These are phyloP conservation scores for Apaloderma vittatum DNA, from an alignment of 2,113 vertebrate genomes.

Conservation along the genomic window DNA sequence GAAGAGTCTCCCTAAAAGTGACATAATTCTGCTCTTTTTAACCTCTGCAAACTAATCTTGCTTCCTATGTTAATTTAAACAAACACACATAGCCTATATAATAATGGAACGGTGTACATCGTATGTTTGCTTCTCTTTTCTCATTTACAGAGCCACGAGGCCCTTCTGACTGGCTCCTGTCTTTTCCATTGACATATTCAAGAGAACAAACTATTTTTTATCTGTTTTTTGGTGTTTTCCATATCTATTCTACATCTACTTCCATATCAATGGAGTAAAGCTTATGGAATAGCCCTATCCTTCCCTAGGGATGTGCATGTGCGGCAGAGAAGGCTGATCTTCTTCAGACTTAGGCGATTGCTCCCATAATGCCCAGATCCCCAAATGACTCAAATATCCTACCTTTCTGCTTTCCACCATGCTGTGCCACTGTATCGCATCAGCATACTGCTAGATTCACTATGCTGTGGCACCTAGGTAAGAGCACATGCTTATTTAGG, in stretches of 20 bases:
- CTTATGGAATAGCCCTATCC: background rate
- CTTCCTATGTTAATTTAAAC: background rate
- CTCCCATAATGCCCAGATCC: background rate
- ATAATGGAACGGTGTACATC: background rate
- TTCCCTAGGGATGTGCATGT: background rate
- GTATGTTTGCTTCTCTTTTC: background rate
- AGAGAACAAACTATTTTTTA: background rate
- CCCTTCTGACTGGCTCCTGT: background rate
- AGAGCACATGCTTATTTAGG: background rate
- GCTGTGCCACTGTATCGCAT: background rate
- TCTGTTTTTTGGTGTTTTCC: background rate
- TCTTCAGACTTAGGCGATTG: background rate
- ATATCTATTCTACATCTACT: background rate
- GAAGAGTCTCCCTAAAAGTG: background rate
- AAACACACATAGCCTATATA: rapidly evolving
- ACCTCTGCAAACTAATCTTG: background rate
- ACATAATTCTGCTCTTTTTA: background rate
- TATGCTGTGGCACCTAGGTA: background rate
- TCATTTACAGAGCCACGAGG: background rate
- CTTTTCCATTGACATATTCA: background rate
- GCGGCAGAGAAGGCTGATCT: background rate
- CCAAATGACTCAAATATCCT: background rate
- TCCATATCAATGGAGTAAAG: background rate
- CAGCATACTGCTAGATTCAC: background rate
- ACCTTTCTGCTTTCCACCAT: background rate